Evolutionary conservation across 35 echinoderm and acorn worm genomes (phyloP), one percentile per base, ranked within the genome.

Genomic region (Amphiura filiformis): DNA sequence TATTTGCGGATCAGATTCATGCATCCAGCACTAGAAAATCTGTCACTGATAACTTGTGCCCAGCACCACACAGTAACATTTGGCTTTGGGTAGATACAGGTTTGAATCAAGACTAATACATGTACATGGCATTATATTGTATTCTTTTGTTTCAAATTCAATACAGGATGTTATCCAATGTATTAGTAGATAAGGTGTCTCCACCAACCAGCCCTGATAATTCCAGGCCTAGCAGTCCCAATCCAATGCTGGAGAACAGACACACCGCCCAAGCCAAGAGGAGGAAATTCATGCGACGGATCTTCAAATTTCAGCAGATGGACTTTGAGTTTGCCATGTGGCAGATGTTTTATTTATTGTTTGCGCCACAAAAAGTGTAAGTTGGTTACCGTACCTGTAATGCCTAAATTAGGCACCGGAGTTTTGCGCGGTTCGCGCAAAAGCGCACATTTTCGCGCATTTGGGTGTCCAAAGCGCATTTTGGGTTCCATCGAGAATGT

Each of bases 271-370:
- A 94, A 37, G 96, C 96, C 0, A 99, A 99, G 57, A 81, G 96
- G 35, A 93, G 88, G 22, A 99, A 99, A 64, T 99, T 94, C 52
- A 65, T 99, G 82, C 76, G 96, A 7, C 35, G 96, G 26, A 89
- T 99, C 61, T 78, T 99, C 35, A 94, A 83, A 56, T 92, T 95
- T 75, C 91, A 80, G 23, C 96, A 99, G 79, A 99, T 99, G 96
- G 96, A 99, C 49, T 99, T 99, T 93, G 96, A 99, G 47, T 94
- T 95, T 88, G 96, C 96, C 36, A 77, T 99, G 39, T 99, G 96
- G 96, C 96, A 99, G 84, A 99, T 99, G 96, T 39, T 99, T 23
- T 99, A 99, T 80, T 65, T 99, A 20, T 82, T 99, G 83, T 76
- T 80, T 70, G 86, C 96, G 78, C 96, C 96, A 57, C 96, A 99